These are phyloP conservation scores for Tyria jacobaeae DNA, from an alignment of 2,888 invertebrate genomes.

Conservation along the genomic window DNA sequence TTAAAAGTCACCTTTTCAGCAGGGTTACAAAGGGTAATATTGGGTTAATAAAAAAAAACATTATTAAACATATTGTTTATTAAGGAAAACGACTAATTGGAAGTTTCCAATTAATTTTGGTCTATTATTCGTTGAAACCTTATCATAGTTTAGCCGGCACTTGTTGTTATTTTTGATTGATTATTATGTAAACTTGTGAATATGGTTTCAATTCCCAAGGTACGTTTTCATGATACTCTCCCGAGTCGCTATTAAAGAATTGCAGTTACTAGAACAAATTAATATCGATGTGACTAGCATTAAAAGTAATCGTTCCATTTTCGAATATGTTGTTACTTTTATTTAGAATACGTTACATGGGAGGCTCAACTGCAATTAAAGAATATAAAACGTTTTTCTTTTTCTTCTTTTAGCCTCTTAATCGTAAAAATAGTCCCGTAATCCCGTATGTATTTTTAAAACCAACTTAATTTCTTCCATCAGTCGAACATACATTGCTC, in stretches of 20 bases:
- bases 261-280: not conserved
- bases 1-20: too few species aligned
- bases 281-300: not conserved
- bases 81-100: constrained; percentile 6
- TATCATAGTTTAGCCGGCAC: constrained; percentile 11
- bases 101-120: constrained; percentile 27
- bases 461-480: too few species aligned
- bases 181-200: not conserved
- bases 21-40: too few species aligned
- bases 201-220: not conserved
- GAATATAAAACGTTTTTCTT: too few species aligned
- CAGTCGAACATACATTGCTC: too few species aligned
- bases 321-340: not conserved
- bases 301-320: not conserved
- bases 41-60: not conserved
- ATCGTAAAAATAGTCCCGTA: too few species aligned
- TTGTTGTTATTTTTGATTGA: constrained; percentile 11
- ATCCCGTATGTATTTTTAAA: too few species aligned
- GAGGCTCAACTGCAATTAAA: too few species aligned
- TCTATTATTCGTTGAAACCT: constrained; percentile 20
- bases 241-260: not conserved
- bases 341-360: too few species aligned
- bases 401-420: too few species aligned
- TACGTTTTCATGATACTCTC: not conserved
- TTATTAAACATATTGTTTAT: not conserved